Evolutionary conservation across 2,113 vertebrate species (phyloP), one percentile per base, ranked within the genome.

Genomic region (Calidris pugnax): DNA sequence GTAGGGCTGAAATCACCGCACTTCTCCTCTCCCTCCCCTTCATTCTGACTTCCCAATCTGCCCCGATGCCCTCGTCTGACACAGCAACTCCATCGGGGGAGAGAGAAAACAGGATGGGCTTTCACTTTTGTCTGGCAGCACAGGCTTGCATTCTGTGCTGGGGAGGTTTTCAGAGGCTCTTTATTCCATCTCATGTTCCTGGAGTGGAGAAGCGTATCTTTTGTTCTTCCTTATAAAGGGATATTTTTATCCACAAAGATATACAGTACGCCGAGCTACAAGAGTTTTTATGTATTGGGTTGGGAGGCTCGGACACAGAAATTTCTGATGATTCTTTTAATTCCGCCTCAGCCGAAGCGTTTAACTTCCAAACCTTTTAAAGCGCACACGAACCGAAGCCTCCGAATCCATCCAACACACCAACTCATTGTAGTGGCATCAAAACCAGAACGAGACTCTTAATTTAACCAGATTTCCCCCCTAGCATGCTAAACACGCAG

Each of bases 41-140:
- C 45, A 5, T 91, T 87, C 84, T 87, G 96, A 97, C 78, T 97
- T 96, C 91, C 83, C 66, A 95, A 93, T 97, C 74, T 95, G 91
- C 74, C 91, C 93, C 83, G 95, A 96, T 96, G 94, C 95, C 96
- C 96, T 97, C 95, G 91, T 95, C 97, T 97, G 97, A 97, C 97
- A 97, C 94, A 93, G 94, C 91, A 95, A 89, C 95, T 97, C 96
- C 97, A 95, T 93, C 80, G 56, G 95, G 95, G 95, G 95, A 94
- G 86, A 96, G 90, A 80, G 97, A 97, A 95, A 97, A 97, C 97
- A 97, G 95, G 96, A 97, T 95, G 94, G 96, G 97, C 97, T 97
- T 97, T 97, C 97, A 97, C 97, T 97, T 97, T 97, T 97, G 97
- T 97, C 93, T 95, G 95, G 85, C 96, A 97, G 96, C 94, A 97